Conservation (phyloP, 2,113 vertebrate genomes). For the Arvicanthis niloticus region DNA sequence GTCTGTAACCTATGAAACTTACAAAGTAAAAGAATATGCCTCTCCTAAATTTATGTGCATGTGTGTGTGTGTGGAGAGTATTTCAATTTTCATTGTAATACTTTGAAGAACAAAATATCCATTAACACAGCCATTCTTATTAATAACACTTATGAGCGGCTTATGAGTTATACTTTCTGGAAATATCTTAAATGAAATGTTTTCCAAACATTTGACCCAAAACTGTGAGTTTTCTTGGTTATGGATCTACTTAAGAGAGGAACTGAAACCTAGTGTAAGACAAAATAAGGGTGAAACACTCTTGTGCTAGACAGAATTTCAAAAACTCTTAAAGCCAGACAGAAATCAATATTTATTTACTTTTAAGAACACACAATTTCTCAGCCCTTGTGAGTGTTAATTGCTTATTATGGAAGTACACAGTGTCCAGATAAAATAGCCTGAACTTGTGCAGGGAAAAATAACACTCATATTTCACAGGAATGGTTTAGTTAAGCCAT, state of each 20-base stretch:
- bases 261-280: not conserved
- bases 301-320: conserved; percentile 48
- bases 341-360: conserved; percentile 75
- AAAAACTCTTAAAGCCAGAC: conserved; percentile 52
- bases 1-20: not conserved
- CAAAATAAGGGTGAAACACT: not conserved
- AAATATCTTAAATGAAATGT: not conserved
- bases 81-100: not conserved
- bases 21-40: not conserved
- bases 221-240: conserved; percentile 4
- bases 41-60: not conserved
- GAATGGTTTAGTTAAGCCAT: not conserved
- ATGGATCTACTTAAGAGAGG: not conserved
- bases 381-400: conserved; percentile 46
- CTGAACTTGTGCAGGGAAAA: not conserved
- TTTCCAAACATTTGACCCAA: not conserved
- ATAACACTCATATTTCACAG: not conserved
- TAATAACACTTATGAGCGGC: not conserved
- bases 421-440: not conserved
- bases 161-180: not conserved
- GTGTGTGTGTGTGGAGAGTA: not conserved
- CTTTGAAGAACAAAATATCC: conserved; percentile 32
- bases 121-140: not conserved
- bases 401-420: conserved; percentile 47
- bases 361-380: conserved; percentile 56